These are phyloP conservation scores for Onychorhynchus coronatus DNA, from an alignment of 2,113 vertebrate species.

Conservation along the genomic window DNA sequence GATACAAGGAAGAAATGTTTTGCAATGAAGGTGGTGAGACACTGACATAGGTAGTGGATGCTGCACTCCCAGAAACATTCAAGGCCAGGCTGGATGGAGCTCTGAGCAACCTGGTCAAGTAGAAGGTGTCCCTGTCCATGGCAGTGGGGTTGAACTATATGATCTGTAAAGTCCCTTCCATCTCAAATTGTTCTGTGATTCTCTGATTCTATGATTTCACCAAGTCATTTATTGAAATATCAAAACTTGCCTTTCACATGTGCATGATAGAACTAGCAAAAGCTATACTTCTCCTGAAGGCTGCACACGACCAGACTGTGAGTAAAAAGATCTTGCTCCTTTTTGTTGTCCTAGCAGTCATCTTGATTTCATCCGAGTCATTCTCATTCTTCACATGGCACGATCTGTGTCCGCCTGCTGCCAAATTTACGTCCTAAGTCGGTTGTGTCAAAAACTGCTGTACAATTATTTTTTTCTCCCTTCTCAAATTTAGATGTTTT, in stretches of 20 bases:
- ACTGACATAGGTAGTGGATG: not conserved
- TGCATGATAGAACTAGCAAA: not conserved
- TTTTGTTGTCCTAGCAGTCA: not conserved
- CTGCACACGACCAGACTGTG: not conserved
- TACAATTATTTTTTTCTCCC: not conserved
- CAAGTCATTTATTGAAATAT: not conserved
- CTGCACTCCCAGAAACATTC: not conserved
- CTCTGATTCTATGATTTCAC: not conserved
- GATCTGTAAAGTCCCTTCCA: not conserved
- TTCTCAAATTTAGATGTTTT: not conserved
- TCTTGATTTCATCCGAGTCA: not conserved
- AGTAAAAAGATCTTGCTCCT: not conserved
- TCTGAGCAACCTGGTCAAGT: not conserved
- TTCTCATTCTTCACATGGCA: not conserved
- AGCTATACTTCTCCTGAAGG: not conserved
- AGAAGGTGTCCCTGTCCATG: not conserved
- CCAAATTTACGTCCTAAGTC: not conserved
- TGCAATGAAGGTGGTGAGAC: rapidly evolving
- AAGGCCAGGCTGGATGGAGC: not conserved
- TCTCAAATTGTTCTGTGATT: not conserved
- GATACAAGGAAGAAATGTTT: no score
- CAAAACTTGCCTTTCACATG: not conserved
- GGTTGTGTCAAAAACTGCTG: not conserved
- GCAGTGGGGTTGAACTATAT: rapidly evolving
- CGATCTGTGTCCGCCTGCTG: rapidly evolving